Conservation (phyloP, 2,113 vertebrate genomes). For the Thunnus thynnus region DNA sequence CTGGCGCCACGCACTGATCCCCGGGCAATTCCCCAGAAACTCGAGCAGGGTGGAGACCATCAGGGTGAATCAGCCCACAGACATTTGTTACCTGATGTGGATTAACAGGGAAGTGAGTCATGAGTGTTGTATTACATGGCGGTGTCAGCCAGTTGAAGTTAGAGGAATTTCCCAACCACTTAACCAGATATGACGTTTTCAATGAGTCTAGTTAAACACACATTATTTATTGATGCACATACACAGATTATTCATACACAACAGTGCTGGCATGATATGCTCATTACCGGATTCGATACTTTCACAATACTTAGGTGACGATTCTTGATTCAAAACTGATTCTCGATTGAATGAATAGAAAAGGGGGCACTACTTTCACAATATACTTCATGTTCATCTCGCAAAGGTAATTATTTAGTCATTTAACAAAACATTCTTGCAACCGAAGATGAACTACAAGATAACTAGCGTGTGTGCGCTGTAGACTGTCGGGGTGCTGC, state of each 20-base stretch:
- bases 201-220: slow-evolving; percentile 25
- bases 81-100: slow-evolving; percentile 63
- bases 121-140: slow-evolving; percentile 5
- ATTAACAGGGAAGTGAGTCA: slow-evolving; percentile 55
- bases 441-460: no score
- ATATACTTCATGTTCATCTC: no score
- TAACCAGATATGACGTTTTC: slow-evolving; percentile 40
- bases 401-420: no score
- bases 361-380: no score
- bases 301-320: no score
- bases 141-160: slow-evolving; percentile 7
- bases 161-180: slow-evolving; percentile 71
- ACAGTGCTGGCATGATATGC: no score
- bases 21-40: slow-evolving; percentile 57
- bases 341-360: no score
- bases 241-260: neutral
- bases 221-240: neutral
- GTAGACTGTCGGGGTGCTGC: no score
- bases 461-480: no score
- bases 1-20: neutral
- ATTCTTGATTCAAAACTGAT: no score
- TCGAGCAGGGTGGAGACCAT: slow-evolving; percentile 40
- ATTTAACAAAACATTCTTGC: no score
- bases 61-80: slow-evolving; percentile 38
- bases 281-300: no score